Percentiles rank a stretch among this genome's conserved stretches.
Evolutionary conservation across 2,888 invertebrate genomes (phyloP).

Genomic region (Microchrysa polita): DNA sequence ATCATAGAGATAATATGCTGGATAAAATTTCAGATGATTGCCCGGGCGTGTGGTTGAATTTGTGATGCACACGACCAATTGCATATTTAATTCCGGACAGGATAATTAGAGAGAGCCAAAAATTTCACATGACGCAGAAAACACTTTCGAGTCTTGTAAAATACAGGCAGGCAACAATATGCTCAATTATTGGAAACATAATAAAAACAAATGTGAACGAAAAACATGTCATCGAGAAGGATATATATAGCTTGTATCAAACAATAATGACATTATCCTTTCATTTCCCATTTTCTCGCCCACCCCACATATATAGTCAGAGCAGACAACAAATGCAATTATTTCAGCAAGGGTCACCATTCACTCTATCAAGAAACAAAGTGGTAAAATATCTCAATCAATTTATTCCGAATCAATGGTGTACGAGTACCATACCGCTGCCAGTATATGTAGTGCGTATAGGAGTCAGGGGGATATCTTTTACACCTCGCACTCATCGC

Average conservation of each 20-base stretch:
- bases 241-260: not conserved
- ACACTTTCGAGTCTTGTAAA: too few species aligned
- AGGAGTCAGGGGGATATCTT: constrained; percentile 2
- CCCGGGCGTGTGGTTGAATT: constrained; percentile 47
- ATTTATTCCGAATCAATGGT: constrained; percentile 34
- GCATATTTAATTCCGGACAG: constrained; percentile 29
- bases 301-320: not conserved
- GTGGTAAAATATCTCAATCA: constrained; percentile 33
- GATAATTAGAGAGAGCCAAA: too few species aligned
- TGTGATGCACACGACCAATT: constrained; percentile 45
- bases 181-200: constrained; percentile 7
- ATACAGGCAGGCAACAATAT: not conserved
- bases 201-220: constrained; percentile 37
- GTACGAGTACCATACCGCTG: too few species aligned
- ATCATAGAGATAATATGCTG: constrained; percentile 46
- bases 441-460: too few species aligned
- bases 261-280: not conserved
- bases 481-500: not conserved
- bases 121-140: too few species aligned
- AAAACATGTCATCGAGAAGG: constrained; percentile 22
- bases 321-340: constrained; percentile 9
- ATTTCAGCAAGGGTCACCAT: constrained; percentile 30
- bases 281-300: not conserved
- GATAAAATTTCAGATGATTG: constrained; percentile 35
- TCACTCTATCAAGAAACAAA: constrained; percentile 33